Percentiles rank a stretch among this genome's conserved stretches.
Evolutionary conservation across 2,888 invertebrate species (phyloP).

Genomic region (Mantis religiosa): DNA sequence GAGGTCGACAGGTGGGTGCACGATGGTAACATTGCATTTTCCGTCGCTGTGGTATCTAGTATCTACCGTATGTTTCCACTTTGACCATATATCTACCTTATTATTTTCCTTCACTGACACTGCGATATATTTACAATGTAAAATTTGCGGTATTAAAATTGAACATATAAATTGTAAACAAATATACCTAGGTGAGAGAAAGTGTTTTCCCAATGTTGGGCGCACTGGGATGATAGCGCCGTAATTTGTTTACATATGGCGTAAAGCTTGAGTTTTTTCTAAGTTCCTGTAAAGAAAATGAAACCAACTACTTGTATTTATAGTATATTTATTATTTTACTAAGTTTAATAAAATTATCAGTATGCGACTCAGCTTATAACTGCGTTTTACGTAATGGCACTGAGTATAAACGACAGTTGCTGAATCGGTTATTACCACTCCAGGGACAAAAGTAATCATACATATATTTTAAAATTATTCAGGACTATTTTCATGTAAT

Average conservation of each 20-base stretch:
- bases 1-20: too few relatives aligned
- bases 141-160: too few relatives aligned
- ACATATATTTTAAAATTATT: not conserved
- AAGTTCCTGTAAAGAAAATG: not conserved
- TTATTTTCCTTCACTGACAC: too few relatives aligned
- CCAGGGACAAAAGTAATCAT: constrained; percentile 1
- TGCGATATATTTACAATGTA: too few relatives aligned
- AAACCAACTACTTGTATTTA: not conserved
- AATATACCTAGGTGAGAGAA: too few relatives aligned
- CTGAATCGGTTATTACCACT: not conserved
- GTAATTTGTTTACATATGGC: constrained; percentile 10
- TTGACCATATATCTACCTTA: too few relatives aligned
- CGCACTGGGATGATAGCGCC: not conserved
- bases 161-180: too few relatives aligned
- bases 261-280: not conserved
- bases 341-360: not conserved
- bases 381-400: not conserved
- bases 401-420: not conserved
- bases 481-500: not conserved
- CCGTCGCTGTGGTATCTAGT: too few relatives aligned
- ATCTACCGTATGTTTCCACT: too few relatives aligned
- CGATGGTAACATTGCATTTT: too few relatives aligned
- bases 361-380: not conserved
- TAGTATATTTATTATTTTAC: not conserved
- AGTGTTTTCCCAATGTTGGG: not conserved